Conservation (phyloP, 2,888 invertebrate genomes). For the Germaria angustata region DNA sequence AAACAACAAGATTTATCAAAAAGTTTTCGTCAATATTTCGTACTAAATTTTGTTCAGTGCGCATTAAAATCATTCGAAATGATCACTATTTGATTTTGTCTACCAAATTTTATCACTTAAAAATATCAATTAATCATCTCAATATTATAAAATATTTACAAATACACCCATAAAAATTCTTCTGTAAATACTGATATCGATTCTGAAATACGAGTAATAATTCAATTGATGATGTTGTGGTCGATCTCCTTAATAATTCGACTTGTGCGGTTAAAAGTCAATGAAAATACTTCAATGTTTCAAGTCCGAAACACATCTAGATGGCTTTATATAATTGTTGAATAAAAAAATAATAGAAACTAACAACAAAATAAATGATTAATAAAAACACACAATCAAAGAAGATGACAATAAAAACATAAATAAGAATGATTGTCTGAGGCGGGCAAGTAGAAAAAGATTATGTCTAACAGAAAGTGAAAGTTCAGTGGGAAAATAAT, state of each 20-base stretch:
- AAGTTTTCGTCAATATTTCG: no score
- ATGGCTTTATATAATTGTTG: constrained; percentile 60
- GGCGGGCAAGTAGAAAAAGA: background rate
- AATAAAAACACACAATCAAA: constrained; percentile 25
- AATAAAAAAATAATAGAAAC: constrained; percentile 25
- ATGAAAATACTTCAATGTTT: constrained; percentile 42
- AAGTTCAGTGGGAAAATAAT: no score
- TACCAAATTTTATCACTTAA: no score
- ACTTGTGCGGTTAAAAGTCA: background rate
- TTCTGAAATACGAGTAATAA: background rate
- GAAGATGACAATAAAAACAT: constrained; percentile 13
- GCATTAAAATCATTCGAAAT: no score
- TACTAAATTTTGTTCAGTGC: no score
- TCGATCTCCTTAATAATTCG: constrained; percentile 10
- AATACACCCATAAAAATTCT: no score
- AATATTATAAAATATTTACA: no score
- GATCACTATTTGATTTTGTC: no score
- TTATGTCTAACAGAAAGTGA: no score
- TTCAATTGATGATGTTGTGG: constrained; percentile 56
- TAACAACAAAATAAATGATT: constrained; percentile 26
- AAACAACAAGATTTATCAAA: no score
- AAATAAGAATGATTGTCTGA: background rate
- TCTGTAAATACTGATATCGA: background rate
- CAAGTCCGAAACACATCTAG: constrained; percentile 28
- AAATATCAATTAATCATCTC: no score